These are phyloP conservation scores for Julus scanicus DNA, from an alignment of 2,888 invertebrate genomes.

Conservation along the genomic window DNA sequence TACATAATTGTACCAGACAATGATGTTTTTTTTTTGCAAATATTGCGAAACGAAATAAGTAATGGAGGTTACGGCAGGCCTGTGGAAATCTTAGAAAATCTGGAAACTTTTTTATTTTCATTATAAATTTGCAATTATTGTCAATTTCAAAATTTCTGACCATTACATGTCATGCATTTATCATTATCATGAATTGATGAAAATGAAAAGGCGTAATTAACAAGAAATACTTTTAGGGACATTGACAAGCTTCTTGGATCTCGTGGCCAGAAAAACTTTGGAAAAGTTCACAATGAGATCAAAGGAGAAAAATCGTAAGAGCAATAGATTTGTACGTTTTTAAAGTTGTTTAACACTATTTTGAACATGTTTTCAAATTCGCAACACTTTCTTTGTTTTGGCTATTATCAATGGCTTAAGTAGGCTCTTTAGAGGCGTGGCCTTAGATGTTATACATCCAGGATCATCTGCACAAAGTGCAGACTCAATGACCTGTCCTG, in stretches of 20 bases:
- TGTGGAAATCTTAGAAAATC: too few relatives aligned
- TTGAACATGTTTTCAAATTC: background rate
- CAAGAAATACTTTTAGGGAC: background rate
- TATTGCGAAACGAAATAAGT: too few relatives aligned
- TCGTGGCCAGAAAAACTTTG: background rate
- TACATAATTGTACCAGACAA: too few relatives aligned
- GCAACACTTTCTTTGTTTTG: background rate
- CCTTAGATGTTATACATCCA: background rate
- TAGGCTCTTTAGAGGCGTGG: background rate
- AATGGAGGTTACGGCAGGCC: too few relatives aligned
- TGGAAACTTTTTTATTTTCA: too few relatives aligned
- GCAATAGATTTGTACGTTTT: background rate
- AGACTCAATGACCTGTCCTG: background rate
- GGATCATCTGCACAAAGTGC: background rate
- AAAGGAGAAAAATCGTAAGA: background rate
- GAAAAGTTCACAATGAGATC: background rate
- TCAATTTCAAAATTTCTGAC: too few relatives aligned
- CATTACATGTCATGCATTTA: background rate
- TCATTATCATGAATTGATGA: background rate
- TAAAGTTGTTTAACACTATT: background rate
- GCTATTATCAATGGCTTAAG: background rate
- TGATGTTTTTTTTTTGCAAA: too few relatives aligned
- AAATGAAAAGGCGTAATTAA: background rate
- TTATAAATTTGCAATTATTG: too few relatives aligned
- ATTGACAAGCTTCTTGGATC: background rate